Evolutionary conservation across 2,888 invertebrate genomes (phyloP), one percentile per base, ranked within the genome.

Genomic region (Drosophila meridiana): DNA sequence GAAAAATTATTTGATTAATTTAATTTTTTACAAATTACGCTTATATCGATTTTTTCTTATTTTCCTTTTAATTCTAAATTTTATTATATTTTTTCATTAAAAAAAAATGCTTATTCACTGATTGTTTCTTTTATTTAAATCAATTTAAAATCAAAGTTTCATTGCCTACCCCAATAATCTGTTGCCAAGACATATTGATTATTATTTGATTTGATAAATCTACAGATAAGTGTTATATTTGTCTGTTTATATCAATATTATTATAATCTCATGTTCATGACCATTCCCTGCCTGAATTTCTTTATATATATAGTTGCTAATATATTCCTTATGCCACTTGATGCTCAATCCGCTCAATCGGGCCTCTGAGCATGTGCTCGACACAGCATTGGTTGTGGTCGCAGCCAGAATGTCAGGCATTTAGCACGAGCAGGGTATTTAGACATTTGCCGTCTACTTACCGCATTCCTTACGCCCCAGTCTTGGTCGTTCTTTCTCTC

Each of bases 341-440:
- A 28, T 40, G 50, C 66, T 56, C 62, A 55, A 67, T 56, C 59
- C 59, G 47, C 67, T 40, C 38, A 40, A 48, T 66, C 45, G 40
- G 55, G 26, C 20, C 45, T 45, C n/a, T 4, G 11, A 4, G 53
- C 57, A 34, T 52, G 38, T 47, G 28, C 55, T 28, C 32, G 40
- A 28, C 61, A 32, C 38, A 68, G 68, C 40, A 80, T 74, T 78
- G 69, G 76, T 59, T 85, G 88, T 76, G 89, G 85, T 79, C 68
- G 79, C 77, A 64, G 77, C 68, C 68, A 82, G 87, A 78, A 86
- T 86, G 87, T 78, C 76, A 78, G 76, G 87, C 78, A 86, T 86
- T 88, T 88, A 87, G 80, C 84, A 87, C 89, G 80, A 78, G 78
- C 83, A 85, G 85, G 87, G 89, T 86, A 88, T 86, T 86, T 86